These are phyloP conservation scores for Hemistola chrysoprasaria DNA, from an alignment of 2,888 invertebrate genomes.

Conservation along the genomic window DNA sequence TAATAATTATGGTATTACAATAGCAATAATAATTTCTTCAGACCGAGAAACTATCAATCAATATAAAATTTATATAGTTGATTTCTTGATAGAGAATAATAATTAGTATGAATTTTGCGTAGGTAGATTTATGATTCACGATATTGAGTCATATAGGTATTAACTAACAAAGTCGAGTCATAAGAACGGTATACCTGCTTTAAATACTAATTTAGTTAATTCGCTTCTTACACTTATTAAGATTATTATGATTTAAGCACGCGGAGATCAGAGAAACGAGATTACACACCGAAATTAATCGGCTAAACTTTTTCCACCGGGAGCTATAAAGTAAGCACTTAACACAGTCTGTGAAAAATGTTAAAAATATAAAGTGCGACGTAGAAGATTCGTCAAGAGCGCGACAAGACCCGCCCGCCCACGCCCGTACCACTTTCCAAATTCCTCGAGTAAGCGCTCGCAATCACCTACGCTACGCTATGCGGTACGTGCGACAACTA, in stretches of 20 bases:
- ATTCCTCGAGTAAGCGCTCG: conserved; percentile 75
- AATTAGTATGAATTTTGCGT: conserved; percentile 13
- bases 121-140: conserved; percentile 19
- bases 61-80: too few relatives aligned
- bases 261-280: conserved; percentile 1
- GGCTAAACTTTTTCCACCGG: conserved; percentile 9
- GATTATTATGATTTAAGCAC: background rate
- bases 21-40: conserved; percentile 1
- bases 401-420: conserved; percentile 74
- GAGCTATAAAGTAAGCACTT: conserved; percentile 42
- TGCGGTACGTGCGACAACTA: conserved; percentile 51
- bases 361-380: conserved; percentile 72
- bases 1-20: conserved; percentile 27
- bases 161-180: conserved; percentile 10
- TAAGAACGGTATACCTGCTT: conserved; percentile 1
- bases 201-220: conserved; percentile 5
- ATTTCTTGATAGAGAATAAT: conserved; percentile 13
- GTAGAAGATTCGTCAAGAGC: conserved; percentile 74
- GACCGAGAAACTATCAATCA: conserved; percentile 1
- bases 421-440: conserved; percentile 79
- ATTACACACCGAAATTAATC: conserved; percentile 12
- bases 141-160: conserved; percentile 16
- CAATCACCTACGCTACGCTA: conserved; percentile 64
- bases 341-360: conserved; percentile 56
- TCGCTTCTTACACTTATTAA: background rate